Evolutionary conservation across 2,888 invertebrate species (phyloP), one percentile per base, ranked within the genome.

Genomic region (Imbricaverruca yamaguchii): DNA sequence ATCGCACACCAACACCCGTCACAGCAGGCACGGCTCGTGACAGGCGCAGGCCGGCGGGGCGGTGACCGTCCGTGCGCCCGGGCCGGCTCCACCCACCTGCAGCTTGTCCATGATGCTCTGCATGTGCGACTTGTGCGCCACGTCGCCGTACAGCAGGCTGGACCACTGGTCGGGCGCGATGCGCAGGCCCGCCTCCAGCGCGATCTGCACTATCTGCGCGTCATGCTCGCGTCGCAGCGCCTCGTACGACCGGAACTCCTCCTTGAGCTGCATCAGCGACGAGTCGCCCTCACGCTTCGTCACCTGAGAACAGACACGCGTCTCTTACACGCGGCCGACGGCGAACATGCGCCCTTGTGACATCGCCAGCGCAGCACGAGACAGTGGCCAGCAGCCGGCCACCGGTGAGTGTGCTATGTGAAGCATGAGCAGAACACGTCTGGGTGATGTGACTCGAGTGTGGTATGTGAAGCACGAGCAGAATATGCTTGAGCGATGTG

Each of bases 131-230:
- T 98, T 98, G 87, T 98, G 98, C 9, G 92, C 91, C 0, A 94
- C 93, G 87, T 99, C 98, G 0, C 98, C 98, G 86, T 98, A 99
- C 0, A 99, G 89, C 80, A 99, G 88, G 0, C 97, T 94, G 4
- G 97, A 97, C 98, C 98, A 99, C 87, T 98, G 98, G 87, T 99
- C 98, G 0, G 98, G 98, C 0, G 97, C 96, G 83, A 99, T 98
- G 82, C 98, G 90, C 55, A 99, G 89, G 0, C 98, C 98, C 1
- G 98, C 96, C 88, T 99, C 98, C 0, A 96, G 94, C 0, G 98
- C 98, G 83, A 99, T 98, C 88, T 97, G 96, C 9, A 99, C 98
- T 84, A 99, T 97, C 88, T 99, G 98, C 15, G 97, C 94, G 88
- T 99, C 98, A 87, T 99, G 98, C 86, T 99, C 98, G 1, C 97